Conservation (phyloP, 1,140 invertebrate genomes). For the Penaeus chinensis region DNA sequence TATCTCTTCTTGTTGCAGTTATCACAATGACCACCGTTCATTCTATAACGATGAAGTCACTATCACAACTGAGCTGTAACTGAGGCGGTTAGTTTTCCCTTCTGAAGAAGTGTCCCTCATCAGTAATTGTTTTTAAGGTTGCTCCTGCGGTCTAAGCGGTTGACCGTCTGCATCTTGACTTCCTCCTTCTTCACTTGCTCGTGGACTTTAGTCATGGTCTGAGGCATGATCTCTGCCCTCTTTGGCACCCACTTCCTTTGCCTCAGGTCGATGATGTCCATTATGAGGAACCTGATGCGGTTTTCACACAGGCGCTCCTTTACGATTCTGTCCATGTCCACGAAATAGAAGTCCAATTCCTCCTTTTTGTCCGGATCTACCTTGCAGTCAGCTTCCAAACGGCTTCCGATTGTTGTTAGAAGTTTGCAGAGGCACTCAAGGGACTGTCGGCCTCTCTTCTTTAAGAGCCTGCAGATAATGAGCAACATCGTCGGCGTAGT, state of each 20-base stretch:
- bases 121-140: too few species aligned
- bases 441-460: constrained; percentile 82
- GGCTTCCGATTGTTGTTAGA: constrained; percentile 89
- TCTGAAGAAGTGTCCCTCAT: too few species aligned
- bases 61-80: too few species aligned
- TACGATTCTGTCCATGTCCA: constrained; percentile 77
- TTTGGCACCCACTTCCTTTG: constrained; percentile 87
- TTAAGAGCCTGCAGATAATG: constrained; percentile 83
- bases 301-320: constrained; percentile 76
- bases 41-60: too few species aligned
- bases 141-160: too few species aligned
- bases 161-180: too few species aligned
- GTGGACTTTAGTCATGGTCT: constrained; percentile 74
- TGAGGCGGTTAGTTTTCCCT: too few species aligned
- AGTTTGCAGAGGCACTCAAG: constrained; percentile 93
- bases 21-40: too few species aligned
- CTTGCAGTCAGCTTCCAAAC: constrained; percentile 78
- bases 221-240: constrained; percentile 87
- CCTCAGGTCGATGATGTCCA: constrained; percentile 92
- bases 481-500: constrained; percentile 88
- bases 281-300: constrained; percentile 91
- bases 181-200: neutral
- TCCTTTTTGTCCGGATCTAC: constrained; percentile 34
- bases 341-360: constrained; percentile 70
- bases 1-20: too few species aligned